phyloP scores from a whole-genome alignment of 2,797 vertebrate genomes.

The Zenarchopterus dispar region DNA sequence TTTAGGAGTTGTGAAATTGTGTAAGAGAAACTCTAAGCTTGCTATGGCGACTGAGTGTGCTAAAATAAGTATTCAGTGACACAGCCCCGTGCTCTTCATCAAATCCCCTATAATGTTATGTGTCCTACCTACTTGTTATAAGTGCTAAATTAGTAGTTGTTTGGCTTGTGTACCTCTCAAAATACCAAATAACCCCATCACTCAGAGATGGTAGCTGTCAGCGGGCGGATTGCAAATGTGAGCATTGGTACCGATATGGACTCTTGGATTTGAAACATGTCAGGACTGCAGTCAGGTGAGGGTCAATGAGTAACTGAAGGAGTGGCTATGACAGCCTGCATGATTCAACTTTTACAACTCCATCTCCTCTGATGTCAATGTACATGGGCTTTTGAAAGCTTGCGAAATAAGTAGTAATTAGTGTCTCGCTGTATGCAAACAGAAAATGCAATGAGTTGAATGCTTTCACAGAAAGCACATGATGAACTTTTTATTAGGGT shows the following conservation, averaged over 20 bases:
- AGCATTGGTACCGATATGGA: conserved; percentile 29
- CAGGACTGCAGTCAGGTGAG: conserved; percentile 24
- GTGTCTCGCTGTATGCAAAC: background rate
- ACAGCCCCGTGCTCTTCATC: conserved; percentile 47
- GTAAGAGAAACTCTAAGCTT: conserved; percentile 57
- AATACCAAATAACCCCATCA: conserved; percentile 28
- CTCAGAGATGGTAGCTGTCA: conserved; percentile 14
- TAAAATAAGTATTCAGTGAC: conserved; percentile 70
- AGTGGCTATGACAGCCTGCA: conserved; percentile 52
- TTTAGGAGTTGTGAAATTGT: conserved; percentile 57
- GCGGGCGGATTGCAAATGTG: conserved; percentile 10
- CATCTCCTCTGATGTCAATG: conserved; percentile 29
- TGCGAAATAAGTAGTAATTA: conserved; percentile 38
- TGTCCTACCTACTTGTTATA: conserved; percentile 49
- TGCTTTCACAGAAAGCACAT: background rate
- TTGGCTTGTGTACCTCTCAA: conserved; percentile 18
- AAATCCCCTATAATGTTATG: conserved; percentile 55
- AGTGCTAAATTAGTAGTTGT: conserved; percentile 47
- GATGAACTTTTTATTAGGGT: background rate
- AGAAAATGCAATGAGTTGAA: background rate
- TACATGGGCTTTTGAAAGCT: conserved; percentile 21
- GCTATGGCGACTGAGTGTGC: conserved; percentile 46
- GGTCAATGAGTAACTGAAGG: conserved; percentile 75
- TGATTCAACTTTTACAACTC: conserved; percentile 66
- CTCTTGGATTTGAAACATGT: conserved; percentile 33